Evolutionary conservation across 1,140 invertebrate genomes (phyloP), one percentile per base, ranked within the genome.

Genomic region (Lerema accius): DNA sequence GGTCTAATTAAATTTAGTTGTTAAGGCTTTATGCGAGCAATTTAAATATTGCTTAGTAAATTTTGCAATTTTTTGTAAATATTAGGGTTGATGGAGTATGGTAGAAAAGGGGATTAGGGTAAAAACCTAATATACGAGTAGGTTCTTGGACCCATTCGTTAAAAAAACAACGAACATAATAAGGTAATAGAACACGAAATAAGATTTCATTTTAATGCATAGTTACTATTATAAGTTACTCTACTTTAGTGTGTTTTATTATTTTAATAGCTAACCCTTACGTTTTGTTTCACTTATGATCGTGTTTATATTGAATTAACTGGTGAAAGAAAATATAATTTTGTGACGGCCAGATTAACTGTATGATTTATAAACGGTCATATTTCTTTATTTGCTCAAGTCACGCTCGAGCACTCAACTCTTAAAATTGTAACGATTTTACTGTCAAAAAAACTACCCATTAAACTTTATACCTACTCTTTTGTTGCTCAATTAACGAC

Each of bases 241-340:
- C n/a, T n/a, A n/a, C n/a, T n/a, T n/a, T 23, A 23, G 2, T 23
- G 2, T 23, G 19, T 23, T 23, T 23, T 3, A 23, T 23, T 3
- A 3, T 23, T 23, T 23, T 23, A 23, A n/a, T n/a, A 23, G 5
- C 5, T 23, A 23, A 2, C 19, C 2, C 19, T 3, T 37, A 37
- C 10, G 35, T 37, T 37, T 11, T 37, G 10, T 11, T 37, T 7
- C 10, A 7, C 10, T 37, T 37, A 37, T 11, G 35, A 46, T 63
- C 42, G 37, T 72, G 53, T 71, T 84, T 76, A 81, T 86, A 72
- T 65, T 63, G 70, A 81, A 81, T 82, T 82, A 79, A 81, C 77
- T 66, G 42, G 63, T 69, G 63, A 76, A 70, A 70, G 51, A 69
- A 69, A 69, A 68, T 71, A 75, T 68, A 67, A 72, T 74, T 68